These are phyloP conservation scores for Knipowitschia caucasica DNA, from an alignment of 2,797 vertebrate species.

Conservation along the genomic window DNA sequence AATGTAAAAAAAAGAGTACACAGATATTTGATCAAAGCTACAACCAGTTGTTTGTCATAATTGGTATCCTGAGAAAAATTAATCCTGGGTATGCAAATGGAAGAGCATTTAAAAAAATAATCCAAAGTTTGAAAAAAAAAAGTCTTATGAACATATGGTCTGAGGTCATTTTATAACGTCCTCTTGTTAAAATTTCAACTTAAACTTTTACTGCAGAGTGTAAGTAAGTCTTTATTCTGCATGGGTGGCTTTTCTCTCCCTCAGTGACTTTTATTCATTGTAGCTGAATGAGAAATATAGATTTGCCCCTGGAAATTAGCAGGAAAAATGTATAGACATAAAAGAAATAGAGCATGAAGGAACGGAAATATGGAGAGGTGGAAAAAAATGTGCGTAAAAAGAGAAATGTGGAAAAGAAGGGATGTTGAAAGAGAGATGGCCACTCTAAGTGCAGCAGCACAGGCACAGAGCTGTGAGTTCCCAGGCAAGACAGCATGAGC, in stretches of 20 bases:
- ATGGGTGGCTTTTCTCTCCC: conserved; percentile 40
- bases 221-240: conserved; percentile 58
- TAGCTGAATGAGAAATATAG: conserved; percentile 69
- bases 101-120: no score
- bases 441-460: conserved; percentile 55
- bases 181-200: conserved; percentile 22
- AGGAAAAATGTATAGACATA: conserved; percentile 51
- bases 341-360: conserved; percentile 63
- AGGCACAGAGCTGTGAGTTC: conserved; percentile 66
- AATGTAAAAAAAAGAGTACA: no score
- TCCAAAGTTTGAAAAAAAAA: neutral
- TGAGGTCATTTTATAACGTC: neutral
- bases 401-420: conserved; percentile 41
- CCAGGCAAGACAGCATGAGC: conserved; percentile 72
- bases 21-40: no score
- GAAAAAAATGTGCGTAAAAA: conserved; percentile 35
- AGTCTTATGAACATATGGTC: neutral
- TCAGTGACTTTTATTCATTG: conserved; percentile 68
- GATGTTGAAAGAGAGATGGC: conserved; percentile 59
- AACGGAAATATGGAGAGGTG: conserved; percentile 30
- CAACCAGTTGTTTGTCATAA: no score
- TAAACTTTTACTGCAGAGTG: conserved; percentile 37
- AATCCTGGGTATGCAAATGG: no score
- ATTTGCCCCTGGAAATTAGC: conserved; percentile 60
- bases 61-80: no score